Conservation (phyloP, 2,113 vertebrate species). For the Limnothrissa miodon region DNA sequence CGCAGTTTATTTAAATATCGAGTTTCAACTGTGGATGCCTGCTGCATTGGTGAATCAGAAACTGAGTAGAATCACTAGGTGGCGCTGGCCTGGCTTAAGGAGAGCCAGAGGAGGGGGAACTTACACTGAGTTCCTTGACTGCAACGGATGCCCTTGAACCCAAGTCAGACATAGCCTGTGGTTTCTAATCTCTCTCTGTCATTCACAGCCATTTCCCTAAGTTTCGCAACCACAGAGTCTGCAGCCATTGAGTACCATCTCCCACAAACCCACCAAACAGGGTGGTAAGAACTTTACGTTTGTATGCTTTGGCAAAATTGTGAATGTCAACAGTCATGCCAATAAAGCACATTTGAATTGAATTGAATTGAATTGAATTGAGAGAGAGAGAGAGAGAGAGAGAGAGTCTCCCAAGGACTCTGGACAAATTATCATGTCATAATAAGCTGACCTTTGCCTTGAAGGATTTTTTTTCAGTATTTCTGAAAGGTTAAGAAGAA, state of each 20-base stretch:
- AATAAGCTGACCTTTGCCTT: neutral
- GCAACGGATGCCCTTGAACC: slow-evolving; percentile 54
- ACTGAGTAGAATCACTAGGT: no score
- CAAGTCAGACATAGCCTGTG: slow-evolving; percentile 59
- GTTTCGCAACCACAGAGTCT: slow-evolving; percentile 12
- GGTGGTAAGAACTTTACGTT: no score
- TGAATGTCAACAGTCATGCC: no score
- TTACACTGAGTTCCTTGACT: neutral
- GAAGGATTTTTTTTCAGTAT: neutral
- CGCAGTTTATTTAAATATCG: no score
- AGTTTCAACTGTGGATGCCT: no score
- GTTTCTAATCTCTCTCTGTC: slow-evolving; percentile 70
- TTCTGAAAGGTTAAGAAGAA: neutral
- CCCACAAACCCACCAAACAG: neutral
- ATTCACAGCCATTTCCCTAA: slow-evolving; percentile 72
- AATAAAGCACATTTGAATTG: no score
- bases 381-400: neutral
- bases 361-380: no score
- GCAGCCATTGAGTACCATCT: neutral
- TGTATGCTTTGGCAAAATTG: no score
- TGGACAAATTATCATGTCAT: no score
- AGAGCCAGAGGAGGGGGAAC: slow-evolving; percentile 18
- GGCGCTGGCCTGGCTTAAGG: no score
- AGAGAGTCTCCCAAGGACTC: neutral
- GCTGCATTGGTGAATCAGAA: no score